phyloP scores from a whole-genome alignment of 2,113 vertebrate genomes.

The Solenodon paradoxus region DNA sequence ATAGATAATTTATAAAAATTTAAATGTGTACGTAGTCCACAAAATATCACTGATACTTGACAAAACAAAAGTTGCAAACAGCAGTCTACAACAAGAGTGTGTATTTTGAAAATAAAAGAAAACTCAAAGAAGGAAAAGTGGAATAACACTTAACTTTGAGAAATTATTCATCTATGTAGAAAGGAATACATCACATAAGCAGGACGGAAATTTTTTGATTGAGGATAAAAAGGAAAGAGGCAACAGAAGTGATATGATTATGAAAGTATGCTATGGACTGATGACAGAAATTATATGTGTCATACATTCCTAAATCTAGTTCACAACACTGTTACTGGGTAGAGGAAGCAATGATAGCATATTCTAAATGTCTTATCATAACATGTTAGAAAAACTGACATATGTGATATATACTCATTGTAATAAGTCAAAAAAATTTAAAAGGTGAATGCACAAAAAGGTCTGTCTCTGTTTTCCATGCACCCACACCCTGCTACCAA shows the following conservation, averaged over 20 bases:
- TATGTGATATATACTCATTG: background rate
- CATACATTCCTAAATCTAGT: background rate
- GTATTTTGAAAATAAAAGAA: background rate
- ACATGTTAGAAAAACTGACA: background rate
- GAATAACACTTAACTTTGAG: background rate
- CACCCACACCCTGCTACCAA: background rate
- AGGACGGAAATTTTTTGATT: background rate
- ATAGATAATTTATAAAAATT: background rate
- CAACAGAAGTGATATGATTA: background rate
- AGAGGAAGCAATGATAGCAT: background rate
- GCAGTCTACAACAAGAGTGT: background rate
- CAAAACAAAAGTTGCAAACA: background rate
- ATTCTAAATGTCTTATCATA: constrained; percentile 3
- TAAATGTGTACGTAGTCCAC: background rate
- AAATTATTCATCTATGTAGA: background rate
- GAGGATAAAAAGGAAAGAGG: background rate
- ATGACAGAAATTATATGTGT: background rate
- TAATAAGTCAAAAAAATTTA: background rate
- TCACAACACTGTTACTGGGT: background rate
- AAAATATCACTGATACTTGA: background rate
- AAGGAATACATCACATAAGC: background rate
- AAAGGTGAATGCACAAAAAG: background rate
- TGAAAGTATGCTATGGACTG: background rate
- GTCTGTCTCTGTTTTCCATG: background rate
- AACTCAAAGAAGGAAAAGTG: background rate